phyloP scores from a whole-genome alignment of 1,140 invertebrate genomes.

The Sminthurinus signatus region DNA sequence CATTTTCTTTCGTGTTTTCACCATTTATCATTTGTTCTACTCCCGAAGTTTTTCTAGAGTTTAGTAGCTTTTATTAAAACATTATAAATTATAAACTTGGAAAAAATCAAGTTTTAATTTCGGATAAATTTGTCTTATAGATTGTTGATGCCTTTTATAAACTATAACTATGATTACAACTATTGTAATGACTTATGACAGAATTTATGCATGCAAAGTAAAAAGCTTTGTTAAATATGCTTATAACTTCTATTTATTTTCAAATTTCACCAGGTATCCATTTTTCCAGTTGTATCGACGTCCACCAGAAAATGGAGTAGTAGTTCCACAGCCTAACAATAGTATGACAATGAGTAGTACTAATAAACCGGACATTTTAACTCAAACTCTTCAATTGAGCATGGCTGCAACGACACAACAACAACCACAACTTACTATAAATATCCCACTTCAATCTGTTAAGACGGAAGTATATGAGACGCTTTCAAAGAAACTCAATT shows the following conservation, averaged over 20 bases:
- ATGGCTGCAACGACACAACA: too few relatives aligned
- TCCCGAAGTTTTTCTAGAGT: too few relatives aligned
- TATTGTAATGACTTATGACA: too few relatives aligned
- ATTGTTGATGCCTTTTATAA: not conserved
- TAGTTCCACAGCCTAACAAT: not conserved
- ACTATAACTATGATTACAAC: too few relatives aligned
- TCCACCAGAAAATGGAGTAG: slow-evolving; percentile 11
- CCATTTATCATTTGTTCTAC: too few relatives aligned
- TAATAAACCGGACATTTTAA: slow-evolving; percentile 25
- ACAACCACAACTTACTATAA: slow-evolving; percentile 28
- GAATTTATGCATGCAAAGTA: not conserved
- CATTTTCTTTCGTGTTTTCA: too few relatives aligned
- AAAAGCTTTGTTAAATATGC: not conserved
- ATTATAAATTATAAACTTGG: too few relatives aligned
- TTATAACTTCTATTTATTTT: not conserved
- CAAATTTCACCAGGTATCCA: slow-evolving; percentile 21
- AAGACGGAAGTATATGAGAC: slow-evolving; percentile 36
- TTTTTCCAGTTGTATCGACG: slow-evolving; percentile 30
- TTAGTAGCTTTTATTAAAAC: too few relatives aligned
- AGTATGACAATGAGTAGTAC: too few relatives aligned
- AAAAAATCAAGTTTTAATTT: too few relatives aligned
- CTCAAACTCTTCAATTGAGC: slow-evolving; percentile 32
- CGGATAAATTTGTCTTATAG: too few relatives aligned
- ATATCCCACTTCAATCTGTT: slow-evolving; percentile 33
- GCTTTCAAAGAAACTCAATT: slow-evolving; percentile 26